Evolutionary conservation across 1,140 invertebrate species (phyloP).

Genomic region (Conopomorpha cramerella): DNA sequence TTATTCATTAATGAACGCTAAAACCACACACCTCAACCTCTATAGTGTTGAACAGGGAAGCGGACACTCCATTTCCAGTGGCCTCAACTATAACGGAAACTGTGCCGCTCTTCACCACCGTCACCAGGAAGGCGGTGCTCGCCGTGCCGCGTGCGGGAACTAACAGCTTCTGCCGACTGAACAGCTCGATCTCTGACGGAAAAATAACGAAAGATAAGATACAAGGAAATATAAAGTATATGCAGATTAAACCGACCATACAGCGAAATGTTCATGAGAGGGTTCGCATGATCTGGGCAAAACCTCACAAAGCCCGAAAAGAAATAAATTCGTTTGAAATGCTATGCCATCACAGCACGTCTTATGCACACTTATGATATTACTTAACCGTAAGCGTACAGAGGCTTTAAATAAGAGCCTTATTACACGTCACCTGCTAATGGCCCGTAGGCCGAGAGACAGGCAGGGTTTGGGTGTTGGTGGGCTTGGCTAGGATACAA

Average conservation of each 20-base stretch:
- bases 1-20: too few relatives aligned
- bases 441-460: background rate
- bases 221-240: too few relatives aligned
- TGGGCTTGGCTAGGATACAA: too few relatives aligned
- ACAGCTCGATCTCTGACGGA: conserved; percentile 42
- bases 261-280: too few relatives aligned
- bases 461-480: background rate
- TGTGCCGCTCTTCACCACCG: conserved; percentile 24
- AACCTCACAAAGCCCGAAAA: too few relatives aligned
- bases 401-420: background rate
- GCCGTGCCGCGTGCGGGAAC: conserved; percentile 29
- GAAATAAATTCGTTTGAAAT: too few relatives aligned
- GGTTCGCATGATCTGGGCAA: too few relatives aligned
- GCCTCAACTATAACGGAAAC: conserved; percentile 41
- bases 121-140: conserved; percentile 50
- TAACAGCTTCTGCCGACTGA: conserved; percentile 28
- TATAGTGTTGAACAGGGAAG: conserved; percentile 39
- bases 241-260: too few relatives aligned
- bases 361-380: conserved; percentile 1
- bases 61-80: conserved; percentile 33
- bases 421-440: background rate
- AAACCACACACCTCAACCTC: conserved; percentile 24
- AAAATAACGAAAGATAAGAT: too few relatives aligned
- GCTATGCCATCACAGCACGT: background rate
- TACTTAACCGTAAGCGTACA: conserved; percentile 1